Conservation (phyloP, 2,113 vertebrate species). For the Grallaria varia region DNA sequence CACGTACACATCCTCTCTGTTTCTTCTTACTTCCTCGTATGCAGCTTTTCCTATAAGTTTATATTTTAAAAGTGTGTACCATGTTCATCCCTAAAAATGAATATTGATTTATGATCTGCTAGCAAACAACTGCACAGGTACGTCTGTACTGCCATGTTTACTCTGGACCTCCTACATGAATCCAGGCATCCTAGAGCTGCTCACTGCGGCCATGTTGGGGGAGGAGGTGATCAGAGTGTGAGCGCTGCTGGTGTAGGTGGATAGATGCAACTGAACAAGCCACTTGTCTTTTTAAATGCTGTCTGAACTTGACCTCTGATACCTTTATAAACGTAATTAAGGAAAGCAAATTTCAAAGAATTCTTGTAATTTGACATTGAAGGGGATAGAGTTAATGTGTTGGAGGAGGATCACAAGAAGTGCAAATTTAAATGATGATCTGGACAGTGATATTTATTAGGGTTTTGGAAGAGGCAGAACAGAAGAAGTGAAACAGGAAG, state of each 20-base stretch:
- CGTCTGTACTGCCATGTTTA: not conserved
- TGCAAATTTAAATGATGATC: not conserved
- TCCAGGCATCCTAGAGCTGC: not conserved
- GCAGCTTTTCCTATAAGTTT: not conserved
- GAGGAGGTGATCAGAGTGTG: rapidly evolving
- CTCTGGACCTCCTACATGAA: rapidly evolving
- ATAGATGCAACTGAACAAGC: not conserved
- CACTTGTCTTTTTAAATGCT: not conserved
- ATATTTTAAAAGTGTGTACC: not conserved
- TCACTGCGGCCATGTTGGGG: not conserved
- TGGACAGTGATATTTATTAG: not conserved
- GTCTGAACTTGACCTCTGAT: not conserved
- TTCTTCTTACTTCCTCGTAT: not conserved
- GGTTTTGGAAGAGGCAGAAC: not conserved
- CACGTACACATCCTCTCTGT: not conserved
- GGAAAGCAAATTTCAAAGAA: not conserved
- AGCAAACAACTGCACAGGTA: not conserved
- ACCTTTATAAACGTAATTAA: not conserved
- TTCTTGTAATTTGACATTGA: not conserved
- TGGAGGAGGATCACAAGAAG: not conserved
- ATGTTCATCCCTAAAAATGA: not conserved
- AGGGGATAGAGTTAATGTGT: not conserved
- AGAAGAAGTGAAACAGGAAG: not conserved
- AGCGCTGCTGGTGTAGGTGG: not conserved
- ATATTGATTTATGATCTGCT: not conserved